Percentiles rank a stretch among this genome's conserved stretches.
Conservation (phyloP, 2,888 invertebrate genomes). For the Sarcophaga carnaria region DNA sequence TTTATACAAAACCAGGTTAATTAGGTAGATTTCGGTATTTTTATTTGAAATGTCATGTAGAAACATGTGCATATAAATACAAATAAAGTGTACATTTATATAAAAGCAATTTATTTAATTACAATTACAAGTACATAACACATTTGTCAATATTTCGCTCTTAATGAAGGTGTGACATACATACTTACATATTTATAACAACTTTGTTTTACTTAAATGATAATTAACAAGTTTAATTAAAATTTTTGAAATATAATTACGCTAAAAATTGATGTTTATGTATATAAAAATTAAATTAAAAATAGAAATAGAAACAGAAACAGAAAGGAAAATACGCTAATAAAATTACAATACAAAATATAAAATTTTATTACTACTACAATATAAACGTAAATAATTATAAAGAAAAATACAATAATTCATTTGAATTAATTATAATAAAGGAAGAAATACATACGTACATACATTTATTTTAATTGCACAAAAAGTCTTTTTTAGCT, state of each 20-base stretch:
- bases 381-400: background rate
- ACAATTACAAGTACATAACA: background rate
- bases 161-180: background rate
- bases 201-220: background rate
- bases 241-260: constrained; percentile 3
- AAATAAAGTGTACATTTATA: constrained; percentile 22
- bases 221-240: background rate
- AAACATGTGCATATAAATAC: constrained; percentile 11
- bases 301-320: background rate
- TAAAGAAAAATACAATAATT: background rate
- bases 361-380: background rate
- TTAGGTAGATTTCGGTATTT: too few relatives aligned
- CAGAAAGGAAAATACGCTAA: background rate
- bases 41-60: background rate
- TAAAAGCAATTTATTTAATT: too few relatives aligned
- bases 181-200: background rate
- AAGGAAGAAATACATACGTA: background rate
- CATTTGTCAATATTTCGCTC: background rate
- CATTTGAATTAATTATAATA: background rate
- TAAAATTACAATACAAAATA: background rate
- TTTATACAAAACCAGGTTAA: too few relatives aligned
- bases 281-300: too few relatives aligned
- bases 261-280: too few relatives aligned
- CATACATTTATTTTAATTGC: constrained; percentile 20
- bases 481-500: constrained; percentile 1